Evolutionary conservation across 2,797 vertebrate species (phyloP), one percentile per base, ranked within the genome.

Genomic region (Macropus fuliginosus): DNA sequence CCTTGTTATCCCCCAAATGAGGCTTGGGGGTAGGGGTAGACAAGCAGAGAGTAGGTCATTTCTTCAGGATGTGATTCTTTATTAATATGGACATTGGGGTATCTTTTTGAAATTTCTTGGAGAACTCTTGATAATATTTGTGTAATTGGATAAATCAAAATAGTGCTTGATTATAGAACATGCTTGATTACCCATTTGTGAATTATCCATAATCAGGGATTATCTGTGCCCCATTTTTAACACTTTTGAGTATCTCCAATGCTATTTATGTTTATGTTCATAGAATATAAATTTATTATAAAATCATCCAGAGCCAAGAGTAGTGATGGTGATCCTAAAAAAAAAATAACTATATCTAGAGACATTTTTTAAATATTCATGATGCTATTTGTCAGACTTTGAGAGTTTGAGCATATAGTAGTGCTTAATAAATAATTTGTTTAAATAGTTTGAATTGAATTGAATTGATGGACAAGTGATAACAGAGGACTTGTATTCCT

Each of bases 81-180:
- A 14, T 87, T 46, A 50, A 46, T 87, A 27, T 87, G 40, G 74
- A 27, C 8, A 14, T 50, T 81, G 8, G 74, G 40, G 40, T 62
- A 93, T 95, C 95, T 90, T 18, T 96, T 90, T 5, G 21, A 87
- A 93, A 54, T 94, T 95, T 97, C 59, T 91, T 57, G 91, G 46
- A 92, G 74, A 92, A 91, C 54, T 13, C 59, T 21, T 54, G 5
- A 24, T 94, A 91, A 89, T 40, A 81, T 54, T 90, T 87, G 74
- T 87, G 9, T 10, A 87, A 87, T 50, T 50, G 24, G 24, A 87
- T 87, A 9, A 87, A 87, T 87, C 9, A 50, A 87, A 87, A 87
- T 50, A 87, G 2, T 87, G 74, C 40, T 11, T 50, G 74, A 50
- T 46, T 87, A 87, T 66, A 66, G 31, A n/a, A 66, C 31, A 56